Base-by-base conservation (phyloP, 2,797 vertebrate genomes). In the Myripristis jacobus region DNA sequence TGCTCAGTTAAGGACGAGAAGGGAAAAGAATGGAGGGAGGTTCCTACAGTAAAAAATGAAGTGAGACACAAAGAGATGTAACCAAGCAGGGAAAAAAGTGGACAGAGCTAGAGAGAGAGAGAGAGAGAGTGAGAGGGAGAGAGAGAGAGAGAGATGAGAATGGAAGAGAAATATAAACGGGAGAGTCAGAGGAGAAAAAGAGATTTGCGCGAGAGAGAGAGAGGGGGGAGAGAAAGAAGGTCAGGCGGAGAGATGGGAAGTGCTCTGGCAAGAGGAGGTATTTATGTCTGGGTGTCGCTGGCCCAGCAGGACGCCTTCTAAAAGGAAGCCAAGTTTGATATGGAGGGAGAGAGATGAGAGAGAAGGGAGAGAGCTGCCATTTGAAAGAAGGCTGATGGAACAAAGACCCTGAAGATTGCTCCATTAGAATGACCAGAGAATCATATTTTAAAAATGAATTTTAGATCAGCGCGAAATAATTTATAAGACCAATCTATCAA, bases 401-500 rank as follows among this genome's bases (percentile, higher is more conserved):
- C 82, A 89, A 86, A 87, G 82, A 82, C 80, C 77, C 47, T 47
- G 18, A 36, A 86, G 87, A 88, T 89, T 87, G 82, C 86, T 83
- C 81, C 82, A 89, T 92, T 91, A 89, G 76, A 80, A 70, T 81
- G 82, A 86, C 87, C 81, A 73, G 73, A 79, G 73, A 85, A 79
- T 84, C 83, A 52, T 61, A 34, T 51, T 77, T 68, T 56, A 81
- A 83, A 85, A 88, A 84, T 75, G 54, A 76, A 83, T 83, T 87
- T 87, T 66, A 75, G 50, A 86, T 27, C 56, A 70, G 55, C 60
- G 68, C 48, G 51, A 85, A 92, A 92, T 91, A 82, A 92, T 92
- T 91, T 36, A 92, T 89, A 73, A 79, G 67, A 75, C 76, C 90
- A 89, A 91, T 91, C 81, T 89, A 68, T 90, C 82, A 86, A 82